Conservation (phyloP, 30 jellyfish, hydroid and myxozoan species). For the Aurelia sp. region DNA sequence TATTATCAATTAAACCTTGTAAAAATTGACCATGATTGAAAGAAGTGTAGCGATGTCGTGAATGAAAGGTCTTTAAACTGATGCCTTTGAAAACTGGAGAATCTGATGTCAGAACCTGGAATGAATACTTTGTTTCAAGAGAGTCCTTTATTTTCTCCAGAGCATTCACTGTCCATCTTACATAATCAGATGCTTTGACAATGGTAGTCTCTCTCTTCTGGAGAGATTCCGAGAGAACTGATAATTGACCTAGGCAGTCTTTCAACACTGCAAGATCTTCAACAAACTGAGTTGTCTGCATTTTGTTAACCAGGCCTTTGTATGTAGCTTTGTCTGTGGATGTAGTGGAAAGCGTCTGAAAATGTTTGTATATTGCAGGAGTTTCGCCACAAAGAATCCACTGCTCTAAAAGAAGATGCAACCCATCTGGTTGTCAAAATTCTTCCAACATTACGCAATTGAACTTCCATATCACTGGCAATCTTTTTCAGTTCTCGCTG, state of each 20-base stretch:
- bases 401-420: too few species aligned
- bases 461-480: too few species aligned
- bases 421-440: too few species aligned
- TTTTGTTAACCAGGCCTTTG: constrained; percentile 22
- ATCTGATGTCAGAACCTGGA: constrained; percentile 42
- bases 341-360: too few species aligned
- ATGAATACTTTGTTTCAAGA: constrained; percentile 50
- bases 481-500: too few species aligned
- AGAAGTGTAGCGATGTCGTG: constrained; percentile 44
- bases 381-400: too few species aligned
- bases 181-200: constrained; percentile 44
- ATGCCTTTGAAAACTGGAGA: constrained; percentile 41
- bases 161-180: constrained; percentile 51
- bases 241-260: constrained; percentile 51
- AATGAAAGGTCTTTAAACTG: constrained; percentile 27
- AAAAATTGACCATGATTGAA: constrained; percentile 52
- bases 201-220: constrained; percentile 40
- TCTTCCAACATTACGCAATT: too few species aligned
- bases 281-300: constrained; percentile 60
- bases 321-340: too few species aligned
- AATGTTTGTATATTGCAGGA: too few species aligned
- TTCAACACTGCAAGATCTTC: constrained; percentile 41
- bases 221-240: constrained; percentile 51
- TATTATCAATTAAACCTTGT: constrained; percentile 45
- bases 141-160: constrained; percentile 44